phyloP scores from a whole-genome alignment of 1,140 invertebrate genomes.

The Aphidius gifuensis region DNA sequence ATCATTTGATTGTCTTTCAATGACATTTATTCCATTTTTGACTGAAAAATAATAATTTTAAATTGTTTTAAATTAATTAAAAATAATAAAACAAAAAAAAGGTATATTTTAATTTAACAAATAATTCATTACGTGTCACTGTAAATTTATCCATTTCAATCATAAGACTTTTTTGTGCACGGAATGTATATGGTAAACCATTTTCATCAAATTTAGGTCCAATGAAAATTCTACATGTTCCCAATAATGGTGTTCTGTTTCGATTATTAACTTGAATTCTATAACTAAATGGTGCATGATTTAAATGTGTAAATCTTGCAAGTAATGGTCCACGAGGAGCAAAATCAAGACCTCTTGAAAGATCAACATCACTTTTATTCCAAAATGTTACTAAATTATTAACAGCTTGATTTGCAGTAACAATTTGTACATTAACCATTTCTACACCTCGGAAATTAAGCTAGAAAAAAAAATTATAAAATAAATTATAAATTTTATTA shows the following conservation, averaged over 20 bases:
- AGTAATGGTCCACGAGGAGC: conserved; percentile 67
- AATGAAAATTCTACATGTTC: conserved; percentile 75
- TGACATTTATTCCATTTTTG: conserved; percentile 52
- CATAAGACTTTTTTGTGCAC: conserved; percentile 68
- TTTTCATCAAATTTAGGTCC: conserved; percentile 69
- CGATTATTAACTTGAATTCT: conserved; percentile 66
- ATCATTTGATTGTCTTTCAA: conserved; percentile 61
- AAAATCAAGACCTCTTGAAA: conserved; percentile 75
- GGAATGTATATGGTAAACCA: conserved; percentile 61
- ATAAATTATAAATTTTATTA: too few species aligned
- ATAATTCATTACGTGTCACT: conserved; percentile 52
- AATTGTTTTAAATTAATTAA: background rate
- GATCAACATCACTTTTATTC: conserved; percentile 71
- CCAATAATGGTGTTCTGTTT: conserved; percentile 35
- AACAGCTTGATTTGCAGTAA: conserved; percentile 45
- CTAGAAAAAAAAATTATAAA: conserved; percentile 41
- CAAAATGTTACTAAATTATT: conserved; percentile 68
- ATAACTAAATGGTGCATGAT: conserved; percentile 66
- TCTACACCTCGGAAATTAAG: conserved; percentile 64
- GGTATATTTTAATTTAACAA: background rate
- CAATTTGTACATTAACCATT: conserved; percentile 56
- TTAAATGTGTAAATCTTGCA: conserved; percentile 70
- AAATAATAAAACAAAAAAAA: conserved; percentile 11
- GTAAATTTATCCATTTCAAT: conserved; percentile 77
- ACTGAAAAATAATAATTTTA: conserved; percentile 60